Evolutionary conservation across 2,888 invertebrate genomes (phyloP).

Genomic region (Hirtodrosophila duncani): DNA sequence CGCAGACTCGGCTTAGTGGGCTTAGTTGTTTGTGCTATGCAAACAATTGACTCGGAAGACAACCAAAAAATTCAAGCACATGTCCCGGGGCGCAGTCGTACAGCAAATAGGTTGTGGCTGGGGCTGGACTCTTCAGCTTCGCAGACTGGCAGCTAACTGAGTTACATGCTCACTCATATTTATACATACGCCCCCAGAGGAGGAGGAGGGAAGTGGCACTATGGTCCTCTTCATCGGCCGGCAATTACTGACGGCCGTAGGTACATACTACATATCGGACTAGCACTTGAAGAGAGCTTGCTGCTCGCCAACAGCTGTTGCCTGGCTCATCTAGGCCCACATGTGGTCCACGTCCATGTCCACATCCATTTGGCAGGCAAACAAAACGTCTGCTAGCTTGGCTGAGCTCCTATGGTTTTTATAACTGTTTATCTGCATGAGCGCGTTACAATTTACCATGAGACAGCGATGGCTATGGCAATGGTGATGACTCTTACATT

Average conservation of each 20-base stretch:
- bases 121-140: not conserved
- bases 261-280: constrained; percentile 18
- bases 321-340: constrained; percentile 50
- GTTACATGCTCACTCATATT: constrained; percentile 26
- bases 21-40: constrained; percentile 39
- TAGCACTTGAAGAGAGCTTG: constrained; percentile 29
- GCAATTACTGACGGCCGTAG: too few species aligned
- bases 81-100: constrained; percentile 27
- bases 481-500: constrained; percentile 34
- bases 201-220: too few species aligned
- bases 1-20: constrained; percentile 19
- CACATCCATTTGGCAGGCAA: not conserved
- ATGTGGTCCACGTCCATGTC: constrained; percentile 50
- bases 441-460: constrained; percentile 33
- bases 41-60: constrained; percentile 57
- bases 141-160: constrained; percentile 20
- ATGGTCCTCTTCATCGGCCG: too few species aligned
- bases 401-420: constrained; percentile 56
- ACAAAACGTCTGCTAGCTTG: constrained; percentile 11
- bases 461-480: not conserved
- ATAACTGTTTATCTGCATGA: constrained; percentile 68
- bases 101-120: constrained; percentile 14
- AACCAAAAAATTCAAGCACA: constrained; percentile 42
- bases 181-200: constrained; percentile 11
- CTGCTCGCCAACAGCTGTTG: constrained; percentile 27